A percentile compares a stretch with the other conserved stretches of the same genome.
Conservation (phyloP, 2,888 invertebrate genomes). For the Agelastica alni region DNA sequence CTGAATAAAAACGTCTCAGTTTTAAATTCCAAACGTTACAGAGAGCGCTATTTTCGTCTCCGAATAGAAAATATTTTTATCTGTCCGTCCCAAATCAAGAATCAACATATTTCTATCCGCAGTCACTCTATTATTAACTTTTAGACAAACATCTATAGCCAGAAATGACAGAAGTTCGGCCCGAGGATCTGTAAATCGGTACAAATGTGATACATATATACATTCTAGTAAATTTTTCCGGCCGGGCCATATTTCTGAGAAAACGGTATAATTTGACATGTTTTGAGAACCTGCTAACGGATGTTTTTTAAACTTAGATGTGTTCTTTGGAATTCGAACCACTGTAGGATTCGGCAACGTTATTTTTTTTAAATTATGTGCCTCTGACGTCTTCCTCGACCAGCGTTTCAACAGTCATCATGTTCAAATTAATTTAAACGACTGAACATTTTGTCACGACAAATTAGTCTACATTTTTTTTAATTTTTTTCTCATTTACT, state of each 20-base stretch:
- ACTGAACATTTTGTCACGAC: no score
- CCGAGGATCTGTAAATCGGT: not conserved
- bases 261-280: conserved; percentile 8
- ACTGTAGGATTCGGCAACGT: no score
- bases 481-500: no score
- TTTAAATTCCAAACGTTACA: no score
- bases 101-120: conserved; percentile 18
- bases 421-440: no score
- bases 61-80: conserved; percentile 10
- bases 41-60: conserved; percentile 13
- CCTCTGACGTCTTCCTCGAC: no score
- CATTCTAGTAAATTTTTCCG: conserved; percentile 6
- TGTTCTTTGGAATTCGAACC: not conserved
- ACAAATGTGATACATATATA: conserved; percentile 3
- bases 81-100: conserved; percentile 19
- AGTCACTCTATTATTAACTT: conserved; percentile 18
- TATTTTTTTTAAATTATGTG: no score
- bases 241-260: conserved; percentile 4
- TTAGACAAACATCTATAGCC: conserved; percentile 12
- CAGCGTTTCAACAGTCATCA: no score
- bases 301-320: conserved; percentile 2
- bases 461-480: no score
- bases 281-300: conserved; percentile 5
- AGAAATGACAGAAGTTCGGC: conserved; percentile 11
- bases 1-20: no score